Conservation (phyloP, 2,888 invertebrate genomes). For the Polyommatus iphigenia region DNA sequence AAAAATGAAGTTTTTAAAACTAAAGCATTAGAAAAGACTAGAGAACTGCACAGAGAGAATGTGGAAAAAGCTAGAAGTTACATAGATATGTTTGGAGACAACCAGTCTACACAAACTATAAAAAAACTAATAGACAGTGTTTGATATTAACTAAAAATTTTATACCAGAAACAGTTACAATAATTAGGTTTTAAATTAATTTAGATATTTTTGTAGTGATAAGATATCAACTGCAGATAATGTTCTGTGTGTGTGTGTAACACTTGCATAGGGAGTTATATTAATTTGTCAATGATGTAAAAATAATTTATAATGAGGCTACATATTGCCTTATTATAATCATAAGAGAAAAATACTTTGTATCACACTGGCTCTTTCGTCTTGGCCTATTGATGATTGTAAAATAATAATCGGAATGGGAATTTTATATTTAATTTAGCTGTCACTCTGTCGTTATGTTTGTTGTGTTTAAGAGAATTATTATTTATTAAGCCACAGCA, state of each 20-base stretch:
- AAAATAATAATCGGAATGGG: no score
- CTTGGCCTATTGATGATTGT: no score
- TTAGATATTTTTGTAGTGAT: not conserved
- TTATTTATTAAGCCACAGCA: not conserved
- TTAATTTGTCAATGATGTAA: no score
- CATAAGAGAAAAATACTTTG: no score
- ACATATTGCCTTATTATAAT: no score
- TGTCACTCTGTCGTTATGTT: not conserved
- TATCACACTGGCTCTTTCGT: no score
- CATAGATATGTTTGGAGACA: conserved; percentile 61
- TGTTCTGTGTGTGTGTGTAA: not conserved
- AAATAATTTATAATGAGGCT: no score
- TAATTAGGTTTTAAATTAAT: not conserved
- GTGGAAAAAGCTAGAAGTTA: conserved; percentile 60
- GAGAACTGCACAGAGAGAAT: conserved; percentile 56
- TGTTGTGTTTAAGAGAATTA: no score
- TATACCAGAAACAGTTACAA: not conserved
- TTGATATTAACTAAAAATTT: conserved; percentile 37
- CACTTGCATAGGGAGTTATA: no score
- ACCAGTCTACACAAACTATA: conserved; percentile 61
- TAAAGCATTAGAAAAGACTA: conserved; percentile 62
- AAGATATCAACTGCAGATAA: not conserved
- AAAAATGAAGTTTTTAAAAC: conserved; percentile 64
- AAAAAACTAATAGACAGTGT: conserved; percentile 64
- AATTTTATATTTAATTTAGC: not conserved